Evolutionary conservation across 2,888 invertebrate genomes (phyloP), one percentile per base, ranked within the genome.

Genomic region (Gari tellinella): DNA sequence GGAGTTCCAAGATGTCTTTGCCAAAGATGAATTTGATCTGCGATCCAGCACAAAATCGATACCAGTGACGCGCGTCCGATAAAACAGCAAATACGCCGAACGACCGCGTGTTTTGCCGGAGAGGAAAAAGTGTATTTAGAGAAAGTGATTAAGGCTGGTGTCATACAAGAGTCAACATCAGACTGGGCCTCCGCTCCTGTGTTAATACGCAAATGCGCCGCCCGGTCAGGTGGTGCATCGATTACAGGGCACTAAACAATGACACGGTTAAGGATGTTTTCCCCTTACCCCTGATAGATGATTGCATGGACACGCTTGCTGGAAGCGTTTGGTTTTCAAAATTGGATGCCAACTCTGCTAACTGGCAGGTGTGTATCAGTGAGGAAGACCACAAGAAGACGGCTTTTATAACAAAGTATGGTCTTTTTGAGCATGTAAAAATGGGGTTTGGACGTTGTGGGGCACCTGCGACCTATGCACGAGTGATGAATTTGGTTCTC

Each of bases 121-220:
- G 75, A 69, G 45, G 80, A 72, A 37, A 61, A 80, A 40, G 62
- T 25, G 7, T 67, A 73, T 31, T 31, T 72, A 14, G 52, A 74
- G 12, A 65, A 69, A 40, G 58, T 73, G 68, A 45, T 67, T 15
- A 15, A 63, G 1, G 63, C 64, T 5, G 65, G 61, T 3, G 61
- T 72, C 4, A 72, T 76, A 0, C 68, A 77, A 45, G 25, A 56
- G n/a, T 68, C 67, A 12, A 38, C 19, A 15, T 69, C 73, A 0
- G 68, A 73, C 2, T 73, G 61, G 77, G 69, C 78, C 3, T 57
- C 73, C 0, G 65, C 60, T 3, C 67, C 74, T 1, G 56, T 73
- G 0, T 40, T 73, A 1, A 61, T 79, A 8, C 43, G 68, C 10
- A 79, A 75, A 31, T 40, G 49, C 5, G 79, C 72, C 37, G 72